A percentile compares a stretch with the other conserved stretches of the same genome.
phyloP scores from a whole-genome alignment of 2,113 vertebrate genomes.

The Triplophysa siluroides region DNA sequence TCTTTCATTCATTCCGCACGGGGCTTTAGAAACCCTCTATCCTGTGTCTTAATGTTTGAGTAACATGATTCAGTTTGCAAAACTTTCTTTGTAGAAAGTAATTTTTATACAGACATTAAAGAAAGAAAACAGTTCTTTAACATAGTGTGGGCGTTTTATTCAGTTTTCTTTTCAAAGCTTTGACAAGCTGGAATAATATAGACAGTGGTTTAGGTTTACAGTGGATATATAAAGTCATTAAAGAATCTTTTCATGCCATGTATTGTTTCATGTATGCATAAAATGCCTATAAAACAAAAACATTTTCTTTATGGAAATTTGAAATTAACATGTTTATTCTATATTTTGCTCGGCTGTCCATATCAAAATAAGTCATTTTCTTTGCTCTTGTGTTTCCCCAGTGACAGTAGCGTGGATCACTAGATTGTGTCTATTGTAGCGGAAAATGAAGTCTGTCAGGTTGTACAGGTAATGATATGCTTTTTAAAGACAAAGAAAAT shows the following conservation, averaged over 20 bases:
- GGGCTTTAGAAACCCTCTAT: background rate
- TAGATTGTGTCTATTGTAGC: background rate
- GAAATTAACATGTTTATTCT: background rate
- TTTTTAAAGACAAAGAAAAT: slow-evolving; percentile 3
- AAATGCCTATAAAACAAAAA: background rate
- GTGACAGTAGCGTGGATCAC: background rate
- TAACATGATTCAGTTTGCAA: background rate
- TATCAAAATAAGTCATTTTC: slow-evolving; percentile 1
- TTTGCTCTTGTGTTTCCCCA: background rate
- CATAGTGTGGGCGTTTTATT: background rate
- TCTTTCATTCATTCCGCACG: background rate
- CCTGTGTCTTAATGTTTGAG: background rate
- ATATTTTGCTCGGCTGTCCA: background rate
- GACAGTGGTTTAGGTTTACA: background rate
- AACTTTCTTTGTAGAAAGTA: background rate
- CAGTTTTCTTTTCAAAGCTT: background rate
- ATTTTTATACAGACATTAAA: background rate
- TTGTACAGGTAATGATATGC: background rate
- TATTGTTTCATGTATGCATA: too few species aligned
- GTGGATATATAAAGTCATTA: background rate
- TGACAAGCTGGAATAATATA: background rate
- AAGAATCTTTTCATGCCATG: too few species aligned
- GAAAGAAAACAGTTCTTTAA: background rate
- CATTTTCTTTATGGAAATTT: background rate
- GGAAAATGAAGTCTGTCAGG: background rate